Evolutionary conservation across 2,888 invertebrate genomes (phyloP).

Genomic region (Leptopilina syphax): DNA sequence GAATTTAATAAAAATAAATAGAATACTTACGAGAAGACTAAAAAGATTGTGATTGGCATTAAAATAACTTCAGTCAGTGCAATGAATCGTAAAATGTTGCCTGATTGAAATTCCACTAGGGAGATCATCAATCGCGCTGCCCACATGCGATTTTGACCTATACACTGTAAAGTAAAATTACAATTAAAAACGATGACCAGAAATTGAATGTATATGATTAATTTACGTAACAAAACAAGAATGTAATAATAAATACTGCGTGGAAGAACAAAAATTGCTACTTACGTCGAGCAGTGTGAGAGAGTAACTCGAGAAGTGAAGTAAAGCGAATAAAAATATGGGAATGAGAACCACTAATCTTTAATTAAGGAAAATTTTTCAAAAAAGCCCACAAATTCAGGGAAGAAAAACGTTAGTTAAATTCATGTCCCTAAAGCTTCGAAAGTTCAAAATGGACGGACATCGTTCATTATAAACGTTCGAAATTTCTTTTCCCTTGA

Average conservation of each 20-base stretch:
- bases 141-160: conserved; percentile 96
- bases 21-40: conserved; percentile 90
- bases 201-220: conserved; percentile 27
- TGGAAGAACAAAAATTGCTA: conserved; percentile 68
- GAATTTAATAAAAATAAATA: background rate
- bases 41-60: conserved; percentile 88
- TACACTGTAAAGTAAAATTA: conserved; percentile 79
- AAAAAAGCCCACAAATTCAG: too few relatives aligned
- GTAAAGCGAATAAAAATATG: conserved; percentile 92
- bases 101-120: conserved; percentile 92
- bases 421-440: too few relatives aligned
- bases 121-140: conserved; percentile 91
- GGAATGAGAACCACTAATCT: conserved; percentile 91
- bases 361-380: conserved; percentile 54
- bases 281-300: conserved; percentile 94
- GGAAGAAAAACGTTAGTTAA: too few relatives aligned
- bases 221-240: conserved; percentile 37
- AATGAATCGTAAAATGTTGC: conserved; percentile 92
- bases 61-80: conserved; percentile 96
- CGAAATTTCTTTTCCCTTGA: too few relatives aligned
- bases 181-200: conserved; percentile 28
- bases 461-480: too few relatives aligned
- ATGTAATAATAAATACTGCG: conserved; percentile 17
- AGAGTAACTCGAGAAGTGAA: conserved; percentile 96
- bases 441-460: too few relatives aligned